Evolutionary conservation across 2,888 invertebrate species (phyloP).

Genomic region (Drosophila pseudotalamancana): DNA sequence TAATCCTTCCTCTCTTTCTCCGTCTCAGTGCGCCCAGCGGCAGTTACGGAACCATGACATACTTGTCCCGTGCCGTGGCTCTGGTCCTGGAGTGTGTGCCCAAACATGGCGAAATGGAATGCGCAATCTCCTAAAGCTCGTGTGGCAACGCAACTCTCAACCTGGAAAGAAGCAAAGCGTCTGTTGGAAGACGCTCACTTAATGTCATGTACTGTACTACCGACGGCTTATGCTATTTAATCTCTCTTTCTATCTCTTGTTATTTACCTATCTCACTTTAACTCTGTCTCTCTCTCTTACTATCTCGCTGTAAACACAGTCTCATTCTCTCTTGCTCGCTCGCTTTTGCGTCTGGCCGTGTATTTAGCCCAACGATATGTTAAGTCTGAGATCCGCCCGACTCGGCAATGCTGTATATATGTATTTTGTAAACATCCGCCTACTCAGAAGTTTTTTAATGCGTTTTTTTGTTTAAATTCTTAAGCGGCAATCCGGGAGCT

Average conservation of each 20-base stretch:
- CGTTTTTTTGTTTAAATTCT: constrained; percentile 27
- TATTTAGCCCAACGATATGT: constrained; percentile 49
- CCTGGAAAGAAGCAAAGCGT: constrained; percentile 43
- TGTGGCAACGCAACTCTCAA: constrained; percentile 25
- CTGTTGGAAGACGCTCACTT: constrained; percentile 43
- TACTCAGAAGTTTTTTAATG: constrained; percentile 26
- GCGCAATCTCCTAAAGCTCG: constrained; percentile 88
- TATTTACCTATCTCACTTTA: constrained; percentile 15
- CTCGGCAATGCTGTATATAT: constrained; percentile 35
- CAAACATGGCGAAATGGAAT: constrained; percentile 91
- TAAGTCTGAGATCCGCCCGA: constrained; percentile 23
- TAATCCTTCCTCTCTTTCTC: background rate
- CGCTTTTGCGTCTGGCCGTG: constrained; percentile 22
- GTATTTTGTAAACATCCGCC: constrained; percentile 9
- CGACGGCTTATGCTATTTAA: constrained; percentile 21
- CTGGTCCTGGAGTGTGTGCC: constrained; percentile 90
- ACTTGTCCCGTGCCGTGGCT: constrained; percentile 94
- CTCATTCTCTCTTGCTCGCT: constrained; percentile 22
- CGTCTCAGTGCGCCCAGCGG: constrained; percentile 95
- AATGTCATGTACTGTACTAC: constrained; percentile 50
- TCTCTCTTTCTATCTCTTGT: constrained; percentile 18
- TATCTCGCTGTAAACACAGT: constrained; percentile 20
- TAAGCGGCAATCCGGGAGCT: constrained; percentile 16
- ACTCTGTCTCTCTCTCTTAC: constrained; percentile 12
- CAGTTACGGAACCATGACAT: constrained; percentile 98